phyloP scores from a whole-genome alignment of 1,140 invertebrate genomes.

The Galleria mellonella region DNA sequence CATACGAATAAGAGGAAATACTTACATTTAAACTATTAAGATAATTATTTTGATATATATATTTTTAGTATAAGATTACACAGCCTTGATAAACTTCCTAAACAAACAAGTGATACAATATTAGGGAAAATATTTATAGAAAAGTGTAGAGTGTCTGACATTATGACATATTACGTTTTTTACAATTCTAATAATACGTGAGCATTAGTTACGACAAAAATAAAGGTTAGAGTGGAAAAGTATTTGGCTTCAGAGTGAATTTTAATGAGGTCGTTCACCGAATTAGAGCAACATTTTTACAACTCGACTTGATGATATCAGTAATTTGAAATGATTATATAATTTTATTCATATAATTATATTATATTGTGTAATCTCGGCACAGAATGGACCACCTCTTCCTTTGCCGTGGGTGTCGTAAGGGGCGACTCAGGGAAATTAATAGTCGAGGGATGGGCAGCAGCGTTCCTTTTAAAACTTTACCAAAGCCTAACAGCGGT shows the following conservation, averaged over 20 bases:
- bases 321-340: conserved; percentile 3
- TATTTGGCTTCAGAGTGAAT: conserved; percentile 6
- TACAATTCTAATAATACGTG: conserved; percentile 8
- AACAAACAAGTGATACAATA: conserved; percentile 1
- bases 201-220: conserved; percentile 6
- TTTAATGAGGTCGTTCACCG: conserved; percentile 13
- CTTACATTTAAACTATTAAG: too few relatives aligned
- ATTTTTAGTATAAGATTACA: too few relatives aligned
- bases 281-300: not conserved
- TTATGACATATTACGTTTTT: conserved; percentile 7
- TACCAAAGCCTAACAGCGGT: too few relatives aligned
- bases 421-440: too few relatives aligned
- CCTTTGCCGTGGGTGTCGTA: too few relatives aligned
- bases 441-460: too few relatives aligned
- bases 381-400: too few relatives aligned
- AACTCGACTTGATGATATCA: conserved; percentile 1
- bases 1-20: too few relatives aligned
- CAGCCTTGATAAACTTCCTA: conserved; percentile 1
- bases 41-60: too few relatives aligned
- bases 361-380: too few relatives aligned
- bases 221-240: conserved; percentile 4
- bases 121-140: not conserved
- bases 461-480: too few relatives aligned
- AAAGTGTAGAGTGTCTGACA: not conserved
- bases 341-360: too few relatives aligned